Percentiles rank a stretch among this genome's conserved stretches.
phyloP scores from a whole-genome alignment of 2,113 vertebrate genomes.

The Ictidomys tridecemlineatus region DNA sequence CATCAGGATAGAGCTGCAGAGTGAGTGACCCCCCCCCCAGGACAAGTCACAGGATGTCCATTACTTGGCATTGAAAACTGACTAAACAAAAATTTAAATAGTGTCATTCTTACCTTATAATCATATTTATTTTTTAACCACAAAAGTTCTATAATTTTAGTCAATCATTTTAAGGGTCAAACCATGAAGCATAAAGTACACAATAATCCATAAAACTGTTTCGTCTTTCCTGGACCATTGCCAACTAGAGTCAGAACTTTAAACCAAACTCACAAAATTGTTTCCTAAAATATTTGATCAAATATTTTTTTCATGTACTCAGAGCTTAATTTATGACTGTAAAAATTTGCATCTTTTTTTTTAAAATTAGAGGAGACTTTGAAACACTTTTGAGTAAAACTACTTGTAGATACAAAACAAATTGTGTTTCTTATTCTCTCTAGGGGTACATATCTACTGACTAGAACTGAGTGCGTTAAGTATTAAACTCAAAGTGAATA shows the following conservation, averaged over 20 bases:
- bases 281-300: neutral
- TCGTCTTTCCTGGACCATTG: neutral
- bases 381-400: neutral
- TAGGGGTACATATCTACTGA: neutral
- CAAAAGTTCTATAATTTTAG: neutral
- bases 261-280: neutral
- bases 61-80: neutral
- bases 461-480: constrained; percentile 36
- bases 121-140: neutral
- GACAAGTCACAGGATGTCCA: accelerated
- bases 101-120: neutral
- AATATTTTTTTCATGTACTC: neutral
- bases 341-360: neutral
- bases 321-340: neutral
- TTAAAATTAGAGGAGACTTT: neutral
- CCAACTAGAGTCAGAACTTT: neutral
- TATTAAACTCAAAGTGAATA: neutral
- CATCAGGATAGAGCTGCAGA: constrained; percentile 94
- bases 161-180: neutral
- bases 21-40: constrained; percentile 88
- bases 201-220: neutral
- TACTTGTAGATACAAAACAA: neutral
- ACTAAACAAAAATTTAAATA: neutral
- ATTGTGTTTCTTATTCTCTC: neutral
- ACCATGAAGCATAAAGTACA: neutral